A percentile compares a stretch with the other conserved stretches of the same genome.
These are phyloP conservation scores for Scolopax bukidnonensis DNA, from an alignment of 2,797 vertebrate genomes.

Conservation along the genomic window DNA sequence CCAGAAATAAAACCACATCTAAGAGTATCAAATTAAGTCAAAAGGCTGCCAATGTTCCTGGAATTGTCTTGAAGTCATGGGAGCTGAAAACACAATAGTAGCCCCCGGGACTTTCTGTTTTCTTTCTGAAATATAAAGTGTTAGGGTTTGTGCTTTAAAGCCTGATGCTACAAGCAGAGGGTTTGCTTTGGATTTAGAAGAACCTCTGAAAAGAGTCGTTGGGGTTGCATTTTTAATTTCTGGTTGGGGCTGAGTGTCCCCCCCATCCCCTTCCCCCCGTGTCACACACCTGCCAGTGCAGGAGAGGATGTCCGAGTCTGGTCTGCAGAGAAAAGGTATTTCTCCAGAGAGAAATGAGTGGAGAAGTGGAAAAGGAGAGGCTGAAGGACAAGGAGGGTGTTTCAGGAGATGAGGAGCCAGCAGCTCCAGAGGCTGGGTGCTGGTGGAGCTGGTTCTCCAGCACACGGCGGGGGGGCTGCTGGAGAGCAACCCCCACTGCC, in stretches of 20 bases:
- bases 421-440: neutral
- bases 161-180: neutral
- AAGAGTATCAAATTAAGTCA: neutral
- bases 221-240: neutral
- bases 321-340: neutral
- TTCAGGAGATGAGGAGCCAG: neutral
- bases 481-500: neutral
- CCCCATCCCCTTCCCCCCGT: no score
- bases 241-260: neutral
- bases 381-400: neutral
- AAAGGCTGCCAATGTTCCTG: neutral
- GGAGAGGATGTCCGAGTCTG: neutral
- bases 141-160: neutral
- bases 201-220: rapidly evolving
- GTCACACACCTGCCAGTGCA: rapidly evolving
- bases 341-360: neutral
- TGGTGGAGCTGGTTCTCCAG: neutral
- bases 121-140: neutral
- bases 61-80: neutral
- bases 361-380: neutral
- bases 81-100: neutral
- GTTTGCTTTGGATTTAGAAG: neutral
- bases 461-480: rapidly evolving
- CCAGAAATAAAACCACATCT: neutral
- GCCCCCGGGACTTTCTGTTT: neutral